Evolutionary conservation across 1,140 invertebrate species (phyloP), one percentile per base, ranked within the genome.

Genomic region (Heliconius melpomene): DNA sequence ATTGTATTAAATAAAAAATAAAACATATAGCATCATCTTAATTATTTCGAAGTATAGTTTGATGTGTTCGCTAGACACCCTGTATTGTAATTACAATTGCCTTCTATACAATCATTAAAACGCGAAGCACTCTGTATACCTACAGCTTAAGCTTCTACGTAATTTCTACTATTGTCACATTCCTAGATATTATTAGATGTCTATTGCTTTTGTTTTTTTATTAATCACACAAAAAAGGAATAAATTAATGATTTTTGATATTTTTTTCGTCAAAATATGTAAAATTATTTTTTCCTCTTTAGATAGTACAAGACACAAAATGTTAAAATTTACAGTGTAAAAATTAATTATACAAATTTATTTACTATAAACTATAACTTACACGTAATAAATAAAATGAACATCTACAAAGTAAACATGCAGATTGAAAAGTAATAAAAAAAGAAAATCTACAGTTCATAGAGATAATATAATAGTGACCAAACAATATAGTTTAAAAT

Each of bases 91-190:
- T 85, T 83, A 84, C 85, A 87, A 87, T 88, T 88, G 85, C 86
- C 81, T 86, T 84, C 87, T 87, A 86, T 79, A 86, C 81, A 86
- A 87, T 83, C 76, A 81, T 79, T 86, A 80, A 83, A 86, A 86
- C 87, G 91, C 90, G 85, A 92, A 92, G 89, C 90, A 85, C 81
- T 90, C 86, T 88, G 87, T 88, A 89, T 86, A 86, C 82, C 85
- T 90, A 91, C 90, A 90, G 88, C 89, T 84, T 87, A 90, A 92
- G 92, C 90, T 85, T 91, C 90, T 86, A 84, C 90, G 91, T 86
- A 88, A 91, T 83, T 86, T 85, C 85, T 94, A 94, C 91, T 94
- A 94, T 94, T 94, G 92, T 94, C 92, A 89, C 88, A 84, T 93
- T 89, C 87, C 88, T 93, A 93, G 88, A 87, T 89, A 90, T 87